Conservation (phyloP, 2,888 invertebrate genomes). For the Argynnis bischoffii region DNA sequence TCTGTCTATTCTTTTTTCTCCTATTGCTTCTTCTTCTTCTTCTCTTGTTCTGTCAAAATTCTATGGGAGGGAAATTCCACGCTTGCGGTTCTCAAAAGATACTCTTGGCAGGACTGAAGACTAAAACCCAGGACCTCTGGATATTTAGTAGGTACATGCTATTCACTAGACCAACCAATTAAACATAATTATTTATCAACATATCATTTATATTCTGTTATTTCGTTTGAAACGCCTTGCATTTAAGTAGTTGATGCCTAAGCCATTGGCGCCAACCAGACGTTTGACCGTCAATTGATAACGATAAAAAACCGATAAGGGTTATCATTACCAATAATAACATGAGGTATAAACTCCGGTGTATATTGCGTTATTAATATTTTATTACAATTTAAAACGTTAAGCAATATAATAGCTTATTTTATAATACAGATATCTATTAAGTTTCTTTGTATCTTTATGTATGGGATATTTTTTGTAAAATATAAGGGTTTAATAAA, state of each 20-base stretch:
- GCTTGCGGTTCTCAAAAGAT: too few relatives aligned
- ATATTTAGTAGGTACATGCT: too few relatives aligned
- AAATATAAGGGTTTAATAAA: too few relatives aligned
- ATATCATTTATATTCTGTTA: too few relatives aligned
- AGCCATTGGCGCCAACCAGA: conserved; percentile 60
- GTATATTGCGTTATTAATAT: conserved; percentile 23
- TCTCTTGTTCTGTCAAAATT: too few relatives aligned
- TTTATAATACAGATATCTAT: not conserved
- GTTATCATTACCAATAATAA: conserved; percentile 47
- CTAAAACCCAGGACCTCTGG: too few relatives aligned
- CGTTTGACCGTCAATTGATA: conserved; percentile 53
- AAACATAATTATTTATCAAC: too few relatives aligned
- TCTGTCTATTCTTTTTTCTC: too few relatives aligned
- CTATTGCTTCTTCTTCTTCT: too few relatives aligned
- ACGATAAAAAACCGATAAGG: conserved; percentile 49
- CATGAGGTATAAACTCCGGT: conserved; percentile 33
- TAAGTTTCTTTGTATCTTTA: conserved; percentile 6
- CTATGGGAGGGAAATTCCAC: too few relatives aligned
- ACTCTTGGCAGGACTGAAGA: too few relatives aligned
- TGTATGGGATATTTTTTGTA: not conserved
- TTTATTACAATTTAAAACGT: conserved; percentile 19
- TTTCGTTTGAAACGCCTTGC: not conserved
- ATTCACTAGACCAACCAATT: too few relatives aligned
- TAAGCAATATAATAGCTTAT: conserved; percentile 4
- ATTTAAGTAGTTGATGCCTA: conserved; percentile 25